Evolutionary conservation across 2,888 invertebrate species (phyloP).

Genomic region (Scaptomyza flava): DNA sequence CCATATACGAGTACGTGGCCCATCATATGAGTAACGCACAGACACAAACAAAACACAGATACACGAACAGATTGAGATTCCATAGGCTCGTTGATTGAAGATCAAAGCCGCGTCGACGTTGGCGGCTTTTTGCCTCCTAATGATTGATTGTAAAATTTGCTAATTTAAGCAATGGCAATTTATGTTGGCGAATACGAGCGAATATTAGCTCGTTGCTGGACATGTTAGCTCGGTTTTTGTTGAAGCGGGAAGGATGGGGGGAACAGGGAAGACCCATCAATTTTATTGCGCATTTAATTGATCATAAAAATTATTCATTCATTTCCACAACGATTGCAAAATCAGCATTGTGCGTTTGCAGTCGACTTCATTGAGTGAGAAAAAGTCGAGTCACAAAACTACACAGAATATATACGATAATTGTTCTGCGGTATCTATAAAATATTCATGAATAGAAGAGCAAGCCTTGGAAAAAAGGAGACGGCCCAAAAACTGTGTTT

Average conservation of each 20-base stretch:
- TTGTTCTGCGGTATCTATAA: constrained; percentile 61
- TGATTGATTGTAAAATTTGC: constrained; percentile 76
- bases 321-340: constrained; percentile 58
- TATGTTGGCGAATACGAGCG: constrained; percentile 50
- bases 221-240: constrained; percentile 8
- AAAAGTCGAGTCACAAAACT: constrained; percentile 12
- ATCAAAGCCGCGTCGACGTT: constrained; percentile 64
- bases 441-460: constrained; percentile 60
- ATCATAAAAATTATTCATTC: constrained; percentile 78
- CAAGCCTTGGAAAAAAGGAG: constrained; percentile 52
- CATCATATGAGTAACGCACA: constrained; percentile 41
- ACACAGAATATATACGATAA: constrained; percentile 35
- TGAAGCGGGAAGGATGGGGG: not conserved
- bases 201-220: constrained; percentile 33
- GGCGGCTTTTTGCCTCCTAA: constrained; percentile 63
- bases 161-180: constrained; percentile 75
- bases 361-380: constrained; percentile 17
- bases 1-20: constrained; percentile 56
- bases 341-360: constrained; percentile 47
- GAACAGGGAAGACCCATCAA: constrained; percentile 53
- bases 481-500: constrained; percentile 39
- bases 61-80: constrained; percentile 27
- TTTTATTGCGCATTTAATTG: constrained; percentile 76
- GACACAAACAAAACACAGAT: constrained; percentile 21
- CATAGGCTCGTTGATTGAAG: constrained; percentile 51